These are phyloP conservation scores for Limnothrissa miodon DNA, from an alignment of 2,113 vertebrate genomes.

Conservation along the genomic window DNA sequence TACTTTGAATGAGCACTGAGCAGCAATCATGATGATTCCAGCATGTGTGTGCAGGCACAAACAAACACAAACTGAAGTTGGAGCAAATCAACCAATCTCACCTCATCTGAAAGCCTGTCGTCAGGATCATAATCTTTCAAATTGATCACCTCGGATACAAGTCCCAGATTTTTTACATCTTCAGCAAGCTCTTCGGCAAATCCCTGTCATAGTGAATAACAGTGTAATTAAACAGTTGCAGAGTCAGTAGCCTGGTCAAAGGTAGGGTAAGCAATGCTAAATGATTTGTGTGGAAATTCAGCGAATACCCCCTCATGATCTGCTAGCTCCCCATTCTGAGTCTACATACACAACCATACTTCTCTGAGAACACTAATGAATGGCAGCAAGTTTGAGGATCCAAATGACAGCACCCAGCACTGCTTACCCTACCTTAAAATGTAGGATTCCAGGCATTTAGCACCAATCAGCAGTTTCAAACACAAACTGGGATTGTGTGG, in stretches of 20 bases:
- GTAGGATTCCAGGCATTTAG: background rate
- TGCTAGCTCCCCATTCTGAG: too few species aligned
- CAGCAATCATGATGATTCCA: background rate
- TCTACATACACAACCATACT: too few species aligned
- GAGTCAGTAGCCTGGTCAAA: background rate
- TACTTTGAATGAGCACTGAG: background rate
- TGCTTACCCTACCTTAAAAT: too few species aligned
- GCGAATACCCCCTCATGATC: too few species aligned
- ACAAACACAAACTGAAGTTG: background rate
- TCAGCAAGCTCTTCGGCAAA: conserved; percentile 80
- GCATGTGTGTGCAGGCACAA: background rate
- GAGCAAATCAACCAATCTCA: conserved; percentile 51
- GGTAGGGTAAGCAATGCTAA: too few species aligned
- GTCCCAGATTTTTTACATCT: conserved; percentile 64
- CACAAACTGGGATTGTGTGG: background rate
- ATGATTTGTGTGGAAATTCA: too few species aligned
- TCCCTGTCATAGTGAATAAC: conserved; percentile 60
- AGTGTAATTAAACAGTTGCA: background rate
- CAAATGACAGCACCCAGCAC: too few species aligned
- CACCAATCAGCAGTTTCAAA: background rate
- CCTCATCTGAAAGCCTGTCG: conserved; percentile 85
- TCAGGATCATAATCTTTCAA: conserved; percentile 90
- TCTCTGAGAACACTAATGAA: too few species aligned
- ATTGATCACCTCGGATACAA: conserved; percentile 74
- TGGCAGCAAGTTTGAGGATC: too few species aligned